Evolutionary conservation across 2,797 vertebrate genomes (phyloP).

Genomic region (Paratrypauchen microcephalus): DNA sequence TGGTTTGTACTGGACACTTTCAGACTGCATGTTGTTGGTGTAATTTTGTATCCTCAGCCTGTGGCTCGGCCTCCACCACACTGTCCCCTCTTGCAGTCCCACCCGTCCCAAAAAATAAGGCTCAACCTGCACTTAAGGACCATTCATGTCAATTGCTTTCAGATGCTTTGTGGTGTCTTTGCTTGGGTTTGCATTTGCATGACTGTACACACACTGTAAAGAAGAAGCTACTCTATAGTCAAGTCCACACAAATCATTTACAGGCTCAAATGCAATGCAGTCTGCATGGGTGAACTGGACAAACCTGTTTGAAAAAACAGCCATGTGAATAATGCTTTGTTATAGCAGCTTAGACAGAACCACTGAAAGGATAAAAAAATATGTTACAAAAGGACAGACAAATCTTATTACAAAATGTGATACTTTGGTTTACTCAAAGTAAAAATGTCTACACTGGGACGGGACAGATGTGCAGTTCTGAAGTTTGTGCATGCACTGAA

Average conservation of each 20-base stretch:
- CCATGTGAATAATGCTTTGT: constrained; percentile 16
- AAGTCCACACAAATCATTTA: not conserved
- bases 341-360: not conserved
- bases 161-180: constrained; percentile 38
- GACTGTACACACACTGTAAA: not conserved
- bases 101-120: constrained; percentile 21
- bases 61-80: constrained; percentile 49
- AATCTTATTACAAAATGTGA: not conserved
- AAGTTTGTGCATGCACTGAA: not conserved
- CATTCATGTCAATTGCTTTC: constrained; percentile 48
- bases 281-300: constrained; percentile 30
- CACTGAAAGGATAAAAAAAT: constrained; percentile 11
- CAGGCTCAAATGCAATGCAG: constrained; percentile 13
- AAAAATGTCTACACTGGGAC: not conserved
- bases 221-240: not conserved
- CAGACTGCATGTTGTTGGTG: constrained; percentile 30
- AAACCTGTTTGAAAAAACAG: constrained; percentile 49
- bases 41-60: constrained; percentile 63
- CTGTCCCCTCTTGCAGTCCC: constrained; percentile 23
- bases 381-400: not conserved
- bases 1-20: constrained; percentile 43
- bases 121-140: constrained; percentile 49
- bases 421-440: not conserved
- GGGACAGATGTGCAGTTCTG: not conserved
- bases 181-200: constrained; percentile 18